These are phyloP conservation scores for Selene dorsalis DNA, from an alignment of 2,797 vertebrate species.

Conservation along the genomic window DNA sequence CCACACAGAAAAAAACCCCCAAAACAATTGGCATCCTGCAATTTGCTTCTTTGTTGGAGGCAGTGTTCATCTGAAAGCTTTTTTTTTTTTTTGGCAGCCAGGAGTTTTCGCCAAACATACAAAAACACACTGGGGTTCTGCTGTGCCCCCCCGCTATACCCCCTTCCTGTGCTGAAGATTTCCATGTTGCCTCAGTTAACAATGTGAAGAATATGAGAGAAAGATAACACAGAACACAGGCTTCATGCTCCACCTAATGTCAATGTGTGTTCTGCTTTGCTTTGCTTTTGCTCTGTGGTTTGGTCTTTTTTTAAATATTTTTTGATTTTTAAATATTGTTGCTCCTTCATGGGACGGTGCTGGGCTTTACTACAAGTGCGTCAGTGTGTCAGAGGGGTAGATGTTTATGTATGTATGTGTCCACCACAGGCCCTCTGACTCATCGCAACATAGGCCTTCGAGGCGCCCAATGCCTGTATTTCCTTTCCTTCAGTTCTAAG, in stretches of 20 bases:
- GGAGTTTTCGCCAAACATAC: constrained; percentile 49
- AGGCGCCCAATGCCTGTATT: too few relatives aligned
- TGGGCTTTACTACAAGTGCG: too few relatives aligned
- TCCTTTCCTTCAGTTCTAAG: too few relatives aligned
- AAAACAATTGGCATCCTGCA: constrained; percentile 57
- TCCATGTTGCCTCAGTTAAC: constrained; percentile 21
- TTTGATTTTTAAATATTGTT: too few relatives aligned
- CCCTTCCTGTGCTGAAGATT: constrained; percentile 19
- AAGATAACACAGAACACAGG: constrained; percentile 42
- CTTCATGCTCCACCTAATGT: constrained; percentile 17
- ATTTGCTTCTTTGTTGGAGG: constrained; percentile 56
- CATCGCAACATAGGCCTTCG: too few relatives aligned
- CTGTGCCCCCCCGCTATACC: constrained; percentile 4
- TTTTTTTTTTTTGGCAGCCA: constrained; percentile 21
- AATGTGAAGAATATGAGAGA: constrained; percentile 29
- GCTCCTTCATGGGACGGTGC: too few relatives aligned
- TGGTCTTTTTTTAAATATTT: too few relatives aligned
- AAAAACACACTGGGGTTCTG: constrained; percentile 30
- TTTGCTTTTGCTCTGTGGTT: too few relatives aligned
- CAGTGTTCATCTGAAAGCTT: constrained; percentile 44
- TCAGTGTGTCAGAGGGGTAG: too few relatives aligned
- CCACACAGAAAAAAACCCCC: constrained; percentile 6
- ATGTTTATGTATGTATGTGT: too few relatives aligned
- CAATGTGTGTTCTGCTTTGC: constrained; percentile 10
- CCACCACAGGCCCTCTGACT: too few relatives aligned